Percentiles rank a stretch among this genome's conserved stretches.
Conservation (phyloP, 2,113 vertebrate species). For the Parus major region DNA sequence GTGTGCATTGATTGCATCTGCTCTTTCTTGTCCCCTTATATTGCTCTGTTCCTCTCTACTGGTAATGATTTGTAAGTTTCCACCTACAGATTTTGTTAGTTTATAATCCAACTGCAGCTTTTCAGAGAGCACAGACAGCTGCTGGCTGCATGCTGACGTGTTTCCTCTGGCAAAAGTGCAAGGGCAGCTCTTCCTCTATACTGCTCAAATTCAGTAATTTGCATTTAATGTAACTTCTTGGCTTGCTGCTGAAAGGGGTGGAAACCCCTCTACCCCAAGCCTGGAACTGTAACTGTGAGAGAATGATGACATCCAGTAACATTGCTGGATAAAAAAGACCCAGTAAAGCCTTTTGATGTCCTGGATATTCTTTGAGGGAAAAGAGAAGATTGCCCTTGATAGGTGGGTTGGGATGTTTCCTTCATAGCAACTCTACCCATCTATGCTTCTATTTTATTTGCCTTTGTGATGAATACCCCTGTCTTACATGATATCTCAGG, state of each 20-base stretch:
- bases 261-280: background rate
- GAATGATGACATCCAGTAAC: background rate
- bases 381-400: background rate
- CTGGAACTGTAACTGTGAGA: background rate
- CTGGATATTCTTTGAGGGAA: background rate
- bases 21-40: background rate
- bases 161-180: background rate
- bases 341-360: background rate
- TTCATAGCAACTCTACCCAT: background rate
- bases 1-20: background rate
- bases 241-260: background rate
- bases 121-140: background rate
- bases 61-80: background rate
- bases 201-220: background rate
- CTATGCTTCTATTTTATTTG: background rate
- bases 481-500: background rate
- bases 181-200: background rate
- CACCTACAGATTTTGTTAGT: slow-evolving; percentile 14
- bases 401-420: background rate
- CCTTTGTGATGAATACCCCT: background rate
- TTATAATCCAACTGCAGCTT: background rate
- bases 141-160: background rate
- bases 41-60: background rate
- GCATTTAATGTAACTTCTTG: background rate
- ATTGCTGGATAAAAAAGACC: background rate